A percentile compares a stretch with the other conserved stretches of the same genome.
These are phyloP conservation scores for Laterallus jamaicensis DNA, from an alignment of 2,113 vertebrate genomes.

Conservation along the genomic window DNA sequence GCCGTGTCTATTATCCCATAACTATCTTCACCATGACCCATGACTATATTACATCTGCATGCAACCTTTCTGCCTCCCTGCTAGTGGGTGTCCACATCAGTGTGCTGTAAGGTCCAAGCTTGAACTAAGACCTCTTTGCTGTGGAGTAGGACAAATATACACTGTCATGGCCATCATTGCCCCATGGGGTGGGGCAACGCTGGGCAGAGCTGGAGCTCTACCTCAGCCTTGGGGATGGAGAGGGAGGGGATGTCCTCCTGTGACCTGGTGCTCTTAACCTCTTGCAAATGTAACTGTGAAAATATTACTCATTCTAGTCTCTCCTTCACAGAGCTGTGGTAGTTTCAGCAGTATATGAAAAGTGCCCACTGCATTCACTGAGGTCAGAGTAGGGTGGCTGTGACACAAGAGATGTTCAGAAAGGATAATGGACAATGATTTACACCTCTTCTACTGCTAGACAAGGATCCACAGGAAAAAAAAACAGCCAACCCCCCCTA, in stretches of 20 bases:
- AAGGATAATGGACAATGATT: background rate
- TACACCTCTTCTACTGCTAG: background rate
- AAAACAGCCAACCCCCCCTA: accelerated
- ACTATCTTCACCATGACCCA: background rate
- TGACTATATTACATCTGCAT: background rate
- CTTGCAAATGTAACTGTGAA: background rate
- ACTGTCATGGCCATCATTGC: background rate
- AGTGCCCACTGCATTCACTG: background rate
- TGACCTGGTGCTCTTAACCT: background rate
- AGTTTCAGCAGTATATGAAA: background rate
- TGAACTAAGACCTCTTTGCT: background rate
- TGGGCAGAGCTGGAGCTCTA: background rate
- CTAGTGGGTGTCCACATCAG: background rate
- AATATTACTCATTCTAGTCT: background rate
- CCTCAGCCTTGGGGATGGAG: background rate
- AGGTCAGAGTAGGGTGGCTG: background rate
- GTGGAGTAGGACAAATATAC: background rate
- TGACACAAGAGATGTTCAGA: background rate
- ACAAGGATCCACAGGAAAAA: background rate
- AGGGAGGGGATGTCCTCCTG: background rate
- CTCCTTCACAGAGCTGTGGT: background rate
- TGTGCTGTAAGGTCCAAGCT: background rate
- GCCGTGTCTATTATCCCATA: background rate
- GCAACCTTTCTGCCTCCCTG: background rate
- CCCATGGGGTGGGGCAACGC: background rate